Evolutionary conservation across 2,888 invertebrate genomes (phyloP), one percentile per base, ranked within the genome.

Genomic region (Drosophila fungiperda): DNA sequence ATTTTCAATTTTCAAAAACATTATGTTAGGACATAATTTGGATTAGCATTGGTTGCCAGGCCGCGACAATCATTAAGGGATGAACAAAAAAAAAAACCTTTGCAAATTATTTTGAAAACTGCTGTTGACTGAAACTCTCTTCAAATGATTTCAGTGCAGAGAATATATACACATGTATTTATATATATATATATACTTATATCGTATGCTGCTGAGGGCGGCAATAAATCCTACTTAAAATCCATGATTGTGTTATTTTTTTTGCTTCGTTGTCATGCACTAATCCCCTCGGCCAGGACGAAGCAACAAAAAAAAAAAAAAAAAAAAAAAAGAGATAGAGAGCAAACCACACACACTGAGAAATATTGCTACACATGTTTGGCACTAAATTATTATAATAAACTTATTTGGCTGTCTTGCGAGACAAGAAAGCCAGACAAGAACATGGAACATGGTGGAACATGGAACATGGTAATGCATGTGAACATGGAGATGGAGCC

Each of bases 341-440:
- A 23, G 23, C 23, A 23, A 23, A 23, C 23, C 54, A 54, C 17
- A 54, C 26, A 38, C 26, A 12, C 49, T 32, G 38, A 69, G 57
- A 74, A 72, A 76, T 83, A 82, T 77, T 78, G 78, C 73, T 83
- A 83, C 84, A 82, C 84, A 87, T 87, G 84, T 87, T 80, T 73
- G 68, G 49, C 83, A 86, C 87, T 82, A 84, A 87, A 87, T 87
- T 87, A 87, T 86, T 83, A 77, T 81, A 87, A 87, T 87, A 84
- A 86, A 87, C 87, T 81, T 86, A 80, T 87, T 86, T 58, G 75
- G 63, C 62, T 73, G 55, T 45, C 64, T 42, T 45, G 26, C 29
- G 38, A 40, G 36, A 57, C 40, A 38, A 29, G 26, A 5, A 53
- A 11, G 42, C 1, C 7, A 45, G 40, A 32, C 42, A 45, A 38